These are phyloP conservation scores for Amblyornis subalaris DNA, from an alignment of 2,113 vertebrate species.

Conservation along the genomic window DNA sequence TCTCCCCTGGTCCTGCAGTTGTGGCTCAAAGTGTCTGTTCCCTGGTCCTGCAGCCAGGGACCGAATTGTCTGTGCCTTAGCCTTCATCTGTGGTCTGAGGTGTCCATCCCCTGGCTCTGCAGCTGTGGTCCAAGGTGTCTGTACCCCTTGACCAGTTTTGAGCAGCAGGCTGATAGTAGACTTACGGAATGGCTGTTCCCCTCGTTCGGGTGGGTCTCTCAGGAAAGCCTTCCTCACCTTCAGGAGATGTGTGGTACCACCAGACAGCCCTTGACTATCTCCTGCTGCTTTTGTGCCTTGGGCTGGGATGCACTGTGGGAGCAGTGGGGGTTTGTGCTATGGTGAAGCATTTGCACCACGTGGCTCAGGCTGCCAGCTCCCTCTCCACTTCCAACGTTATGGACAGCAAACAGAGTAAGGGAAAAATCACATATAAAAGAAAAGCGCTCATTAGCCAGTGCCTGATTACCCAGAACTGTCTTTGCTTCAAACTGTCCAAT, in stretches of 20 bases:
- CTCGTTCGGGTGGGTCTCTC: not conserved
- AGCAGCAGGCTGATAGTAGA: not conserved
- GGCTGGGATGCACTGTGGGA: rapidly evolving
- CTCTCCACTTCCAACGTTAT: not conserved
- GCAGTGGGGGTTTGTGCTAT: not conserved
- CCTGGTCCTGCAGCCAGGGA: not conserved
- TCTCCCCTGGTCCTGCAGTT: not conserved
- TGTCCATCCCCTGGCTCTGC: not conserved
- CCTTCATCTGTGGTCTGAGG: not conserved
- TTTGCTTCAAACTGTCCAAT: not conserved
- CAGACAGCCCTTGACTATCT: not conserved
- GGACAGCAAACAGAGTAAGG: not conserved
- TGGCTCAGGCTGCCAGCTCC: rapidly evolving
- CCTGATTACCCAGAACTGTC: not conserved
- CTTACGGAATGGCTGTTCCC: rapidly evolving
- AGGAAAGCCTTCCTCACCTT: not conserved
- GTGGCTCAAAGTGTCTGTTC: too few species aligned
- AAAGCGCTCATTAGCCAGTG: not conserved
- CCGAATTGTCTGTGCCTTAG: too few species aligned
- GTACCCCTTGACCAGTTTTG: not conserved
- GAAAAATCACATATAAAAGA: not conserved
- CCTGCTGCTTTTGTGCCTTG: not conserved
- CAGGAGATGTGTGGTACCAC: not conserved
- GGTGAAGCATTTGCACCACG: rapidly evolving
- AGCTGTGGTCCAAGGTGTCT: not conserved